A percentile compares a stretch with the other conserved stretches of the same genome.
These are phyloP conservation scores for Plectropomus leopardus DNA, from an alignment of 2,113 vertebrate species.

Conservation along the genomic window DNA sequence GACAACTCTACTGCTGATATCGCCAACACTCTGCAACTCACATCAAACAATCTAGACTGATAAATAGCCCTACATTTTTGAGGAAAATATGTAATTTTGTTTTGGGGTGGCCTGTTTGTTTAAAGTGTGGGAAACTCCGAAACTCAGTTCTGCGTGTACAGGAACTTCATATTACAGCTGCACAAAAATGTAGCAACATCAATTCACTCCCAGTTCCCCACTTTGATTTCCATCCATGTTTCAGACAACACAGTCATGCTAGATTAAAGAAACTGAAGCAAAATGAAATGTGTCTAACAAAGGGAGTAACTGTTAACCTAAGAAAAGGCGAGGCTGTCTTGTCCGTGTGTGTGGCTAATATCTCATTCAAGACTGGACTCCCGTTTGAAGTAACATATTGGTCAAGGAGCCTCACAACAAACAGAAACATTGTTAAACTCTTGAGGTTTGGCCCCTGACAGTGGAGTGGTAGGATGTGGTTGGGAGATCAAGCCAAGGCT, in stretches of 20 bases:
- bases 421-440: neutral
- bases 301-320: neutral
- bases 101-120: too few relatives aligned
- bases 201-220: neutral
- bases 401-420: slow-evolving; percentile 8
- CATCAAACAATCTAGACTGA: too few relatives aligned
- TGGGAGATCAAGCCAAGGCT: slow-evolving; percentile 8
- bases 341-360: neutral
- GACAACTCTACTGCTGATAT: too few relatives aligned
- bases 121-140: too few relatives aligned
- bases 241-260: neutral
- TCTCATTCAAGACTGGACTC: neutral
- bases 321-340: neutral
- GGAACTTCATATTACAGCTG: neutral
- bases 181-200: neutral
- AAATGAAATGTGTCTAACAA: neutral
- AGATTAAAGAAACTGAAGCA: neutral
- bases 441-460: slow-evolving; percentile 10
- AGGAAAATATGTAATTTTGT: too few relatives aligned
- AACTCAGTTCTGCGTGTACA: too few relatives aligned
- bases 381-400: slow-evolving; percentile 1
- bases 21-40: too few relatives aligned
- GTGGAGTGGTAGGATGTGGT: slow-evolving; percentile 3
- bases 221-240: neutral
- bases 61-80: too few relatives aligned